A percentile compares a stretch with the other conserved stretches of the same genome.
Evolutionary conservation across 2,797 vertebrate genomes (phyloP).

Genomic region (Perdix hodgsoniae): DNA sequence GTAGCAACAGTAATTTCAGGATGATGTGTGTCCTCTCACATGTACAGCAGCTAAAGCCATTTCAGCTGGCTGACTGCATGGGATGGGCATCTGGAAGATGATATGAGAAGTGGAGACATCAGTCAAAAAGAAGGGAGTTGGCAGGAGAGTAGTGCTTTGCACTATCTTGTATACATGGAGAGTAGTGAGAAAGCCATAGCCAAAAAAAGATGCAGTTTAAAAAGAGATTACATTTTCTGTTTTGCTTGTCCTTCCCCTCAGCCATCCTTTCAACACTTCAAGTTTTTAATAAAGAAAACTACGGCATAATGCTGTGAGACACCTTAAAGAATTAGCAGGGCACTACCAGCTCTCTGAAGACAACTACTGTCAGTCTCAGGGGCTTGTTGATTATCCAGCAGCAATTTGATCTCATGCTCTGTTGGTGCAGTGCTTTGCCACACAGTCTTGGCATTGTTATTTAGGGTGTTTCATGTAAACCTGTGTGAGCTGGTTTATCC

Average conservation of each 20-base stretch:
- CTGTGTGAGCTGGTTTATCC: constrained; percentile 55
- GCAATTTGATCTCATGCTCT: constrained; percentile 30
- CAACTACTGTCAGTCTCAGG: background rate
- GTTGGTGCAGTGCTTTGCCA: constrained; percentile 36
- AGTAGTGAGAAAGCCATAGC: background rate
- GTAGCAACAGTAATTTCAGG: background rate
- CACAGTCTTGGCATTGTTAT: constrained; percentile 20
- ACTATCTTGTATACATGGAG: background rate
- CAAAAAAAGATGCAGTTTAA: background rate
- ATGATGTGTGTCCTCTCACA: rapidly evolving
- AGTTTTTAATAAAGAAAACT: background rate
- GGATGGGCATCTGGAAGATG: background rate
- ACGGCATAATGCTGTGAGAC: background rate
- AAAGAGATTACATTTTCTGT: background rate
- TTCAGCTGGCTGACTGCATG: background rate
- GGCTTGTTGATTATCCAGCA: constrained; percentile 3
- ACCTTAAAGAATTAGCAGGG: background rate
- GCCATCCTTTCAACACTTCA: background rate
- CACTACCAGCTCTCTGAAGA: constrained; percentile 7
- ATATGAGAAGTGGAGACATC: background rate
- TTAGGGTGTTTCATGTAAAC: constrained; percentile 38
- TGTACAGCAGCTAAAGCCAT: background rate
- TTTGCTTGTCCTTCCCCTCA: background rate
- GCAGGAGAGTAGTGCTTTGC: background rate
- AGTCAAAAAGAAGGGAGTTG: background rate